Base-by-base conservation (phyloP, 64 coral and sea anemone species). In the Pocillopora verrucosa region DNA sequence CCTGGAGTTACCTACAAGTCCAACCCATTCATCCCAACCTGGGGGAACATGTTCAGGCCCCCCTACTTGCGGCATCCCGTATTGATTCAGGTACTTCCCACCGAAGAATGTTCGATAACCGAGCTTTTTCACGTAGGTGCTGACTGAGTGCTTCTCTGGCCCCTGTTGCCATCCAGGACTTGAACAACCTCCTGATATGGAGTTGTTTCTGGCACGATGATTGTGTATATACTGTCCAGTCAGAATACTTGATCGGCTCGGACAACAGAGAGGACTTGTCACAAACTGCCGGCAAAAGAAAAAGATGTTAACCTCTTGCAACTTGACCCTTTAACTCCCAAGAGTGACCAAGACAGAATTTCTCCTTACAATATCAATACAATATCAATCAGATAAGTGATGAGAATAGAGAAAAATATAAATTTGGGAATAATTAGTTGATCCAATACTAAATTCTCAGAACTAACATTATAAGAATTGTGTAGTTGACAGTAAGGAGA, bases 1-100 rank as follows among this genome's bases (percentile, higher is more conserved):
- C 38, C 76, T 96, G 14, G 94, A 96, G 58, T 90, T 93, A n/a
- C 94, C 94, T 59, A 96, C 94, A n/a, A 96, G 74, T 38, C 94
- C 94, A 89, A 87, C 87, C 94, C 94, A 96, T 14, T 57, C 26
- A 70, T 96, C 94, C 94, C 94, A 96, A 20, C 94, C 94, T 83
- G 76, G 76, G 35, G 94, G 94, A 20, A 96, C 94, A 90, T 96
- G 91, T 72, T 96, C 81, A 70, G 94, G 91, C 0, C 94, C 94
- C 19, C 94, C 94, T 16, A 85, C 86, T 26, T 81, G 30, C 14
- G 11, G 0, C 11, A 57, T 83, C 38, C 94, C 94, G 78, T 96
- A 96, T 11, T 90, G 91, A 76, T 96, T 96, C 26, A 96, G 60
- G 73, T 96, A 96, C 58, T 93, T 96, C 17, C 94, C 94, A 7